Base-by-base conservation (phyloP, 2,113 vertebrate genomes). In the Tichodroma muraria region DNA sequence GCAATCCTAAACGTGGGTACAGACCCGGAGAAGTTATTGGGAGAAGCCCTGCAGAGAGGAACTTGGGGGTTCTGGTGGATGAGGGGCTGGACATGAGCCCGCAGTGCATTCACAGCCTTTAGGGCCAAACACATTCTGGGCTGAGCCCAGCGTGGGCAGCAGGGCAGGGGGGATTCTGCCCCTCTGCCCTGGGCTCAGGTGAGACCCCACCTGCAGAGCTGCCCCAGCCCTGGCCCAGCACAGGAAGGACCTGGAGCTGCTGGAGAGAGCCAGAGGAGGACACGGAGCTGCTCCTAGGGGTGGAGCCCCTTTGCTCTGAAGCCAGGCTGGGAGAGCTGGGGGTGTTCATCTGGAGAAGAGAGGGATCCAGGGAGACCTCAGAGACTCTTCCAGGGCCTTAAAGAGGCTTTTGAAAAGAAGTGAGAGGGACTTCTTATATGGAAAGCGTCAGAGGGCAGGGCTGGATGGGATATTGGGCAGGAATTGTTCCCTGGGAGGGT, bases 201-300 rank as follows among this genome's bases (percentile, higher is more conserved):
- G 56, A 87, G n/a, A 49, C 3, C 49, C 40, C 73, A 59, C 24
- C 56, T 79, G 73, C 49, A 88, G 57, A 71, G 30, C 57, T 87
- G 49, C 35, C 64, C 49, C 66, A 87, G 47, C 24, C n/a, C n/a
- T 61, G 54, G 15, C 3, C 11, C 56, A 78, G 35, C 85, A 42
- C 31, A 33, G 59, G 4, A 2, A 7, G 50, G 31, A 57, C 1
- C 37, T 80, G 66, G 57, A 65, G 66, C 57, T 79, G 57, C 49
- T 79, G 85, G 1, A 88, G 40, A 27, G 27, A 54, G 1, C 25
- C 76, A 50, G 42, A 37, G 35, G 57, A 42, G 56, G 15, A 19
- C 0, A 1, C 0, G 0, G 9, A 27, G n/a, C 2, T 24, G n/a
- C 2, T 54, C 15, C 13, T 1, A 44, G 15, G 10, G 1, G 6